Base-by-base conservation (phyloP, 37 sponge, comb jelly and placozoan species). In the Aphrocallistes beatrix region DNA sequence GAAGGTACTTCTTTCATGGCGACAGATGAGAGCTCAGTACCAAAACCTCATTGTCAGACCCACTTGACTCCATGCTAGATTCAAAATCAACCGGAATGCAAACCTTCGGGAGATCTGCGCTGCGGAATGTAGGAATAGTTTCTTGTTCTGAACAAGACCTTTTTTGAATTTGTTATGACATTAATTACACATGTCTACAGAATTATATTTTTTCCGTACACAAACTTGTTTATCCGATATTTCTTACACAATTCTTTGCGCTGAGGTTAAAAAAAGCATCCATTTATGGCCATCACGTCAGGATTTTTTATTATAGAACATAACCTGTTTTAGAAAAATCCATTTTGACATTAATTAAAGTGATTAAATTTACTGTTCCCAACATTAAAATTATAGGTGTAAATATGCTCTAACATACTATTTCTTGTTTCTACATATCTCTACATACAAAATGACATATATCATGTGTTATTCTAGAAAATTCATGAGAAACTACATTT, bases 341-440 rank as follows among this genome's bases (percentile, higher is more conserved):
- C 75, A 60, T 60, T 38, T 39, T 86, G 47, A 37, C 51, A 38
- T 40, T 39, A 34, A 82, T 32, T 0, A 51, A 37, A 60, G 21
- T 28, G 36, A 81, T 13, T n/a, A 23, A 45, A 40, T 60, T 83
- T 51, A 92, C 90, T 50, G 17, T 49, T 39, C 13, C 82, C 39
- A 0, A 93, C 37, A 60, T 91, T 87, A 86, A 90, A 91, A 36
- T 93, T 89, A 37, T 83, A 87, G 83, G 75, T 60, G 75, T 60
- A 60, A 60, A 60, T 60, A 60, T 60, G n/a, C 8, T 60, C n/a
- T 25, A 60, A 60, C 8, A 32, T 25, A 60, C n/a, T 28, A 60
- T 60, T 60, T 60, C 75, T 60, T 60, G 75, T 60, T 60, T 25
- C 17, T 28, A 60, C 21, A 60, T 28, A 60, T 30, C n/a, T 60